Base-by-base conservation (phyloP, 2,888 invertebrate genomes). In the Cerastis rubricosa region DNA sequence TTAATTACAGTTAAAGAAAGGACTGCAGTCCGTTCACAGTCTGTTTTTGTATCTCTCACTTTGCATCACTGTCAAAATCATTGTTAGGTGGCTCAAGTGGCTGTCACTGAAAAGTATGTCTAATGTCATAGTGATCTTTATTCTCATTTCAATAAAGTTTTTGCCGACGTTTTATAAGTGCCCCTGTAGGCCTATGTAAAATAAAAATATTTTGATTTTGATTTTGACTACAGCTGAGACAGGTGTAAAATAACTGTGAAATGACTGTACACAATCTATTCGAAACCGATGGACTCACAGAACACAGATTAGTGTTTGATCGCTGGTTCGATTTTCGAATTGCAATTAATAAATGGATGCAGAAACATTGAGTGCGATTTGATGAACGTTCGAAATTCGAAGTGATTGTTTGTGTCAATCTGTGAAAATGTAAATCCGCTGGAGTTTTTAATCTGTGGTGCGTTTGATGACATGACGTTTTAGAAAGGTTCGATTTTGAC, bases 261-360 rank as follows among this genome's bases (percentile, higher is more conserved):
- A 0, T 9, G 57, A 57, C 25, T 29, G 9, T 74, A 65, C 49
- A 64, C 68, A 85, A 76, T 59, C 29, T 65, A 85, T 73, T 77
- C 64, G 74, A 76, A 69, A 25, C 65, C 40, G 19, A 69, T 80
- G 35, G 11, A 63, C 45, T 75, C 76, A n/a, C 35, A 61, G 71
- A 82, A 71, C 76, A 35, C 29, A 61, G 71, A 82, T 80, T 71
- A 68, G 71, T 74, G 80, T 80, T 84, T 84, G 70, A 71, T 64
- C 80, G 70, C 54, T 70, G 40, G 45, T 68, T 66, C 11, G 14
- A 45, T 54, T 72, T 78, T 45, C 29, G 78, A 76, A 68, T 76
- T 65, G 54, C 64, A 68, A 84, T 70, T 71, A 57, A 71, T 75
- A 71, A 84, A 82, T 65, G 29, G 71, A 69, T 51, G 17, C 59